A percentile compares a stretch with the other conserved stretches of the same genome.
Conservation (phyloP, 1,140 invertebrate species). For the Caenorhabditis brenneri region DNA sequence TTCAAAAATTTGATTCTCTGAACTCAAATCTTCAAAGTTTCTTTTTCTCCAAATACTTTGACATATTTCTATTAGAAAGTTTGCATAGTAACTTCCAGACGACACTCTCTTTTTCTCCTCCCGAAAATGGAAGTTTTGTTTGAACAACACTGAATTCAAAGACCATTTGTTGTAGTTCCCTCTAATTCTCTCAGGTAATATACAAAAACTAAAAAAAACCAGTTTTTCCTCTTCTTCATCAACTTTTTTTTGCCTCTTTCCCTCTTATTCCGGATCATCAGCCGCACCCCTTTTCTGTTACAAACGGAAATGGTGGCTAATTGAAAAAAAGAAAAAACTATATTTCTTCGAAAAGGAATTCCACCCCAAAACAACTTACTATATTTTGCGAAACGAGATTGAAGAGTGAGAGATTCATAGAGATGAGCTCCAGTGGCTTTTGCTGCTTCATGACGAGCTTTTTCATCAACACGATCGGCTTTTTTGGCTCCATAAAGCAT, state of each 20-base stretch:
- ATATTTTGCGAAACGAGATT: slow-evolving; percentile 56
- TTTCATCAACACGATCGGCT: slow-evolving; percentile 20
- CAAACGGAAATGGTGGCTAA: slow-evolving; percentile 42
- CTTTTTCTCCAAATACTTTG: not conserved
- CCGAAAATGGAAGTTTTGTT: slow-evolving; percentile 17
- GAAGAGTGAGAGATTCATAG: slow-evolving; percentile 63
- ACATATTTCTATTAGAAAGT: not conserved
- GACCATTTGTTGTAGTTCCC: slow-evolving; percentile 11
- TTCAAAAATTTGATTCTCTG: not conserved
- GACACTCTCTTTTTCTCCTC: not conserved
- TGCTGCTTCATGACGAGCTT: not conserved
- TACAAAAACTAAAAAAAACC: not conserved
- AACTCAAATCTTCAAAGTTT: not conserved
- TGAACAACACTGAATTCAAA: slow-evolving; percentile 4
- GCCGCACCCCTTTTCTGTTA: not conserved
- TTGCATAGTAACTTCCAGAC: slow-evolving; percentile 17
- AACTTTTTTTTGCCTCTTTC: not conserved
- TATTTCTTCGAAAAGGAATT: no score
- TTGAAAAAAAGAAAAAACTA: not conserved
- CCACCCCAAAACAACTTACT: slow-evolving; percentile 34
- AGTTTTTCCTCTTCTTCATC: not conserved
- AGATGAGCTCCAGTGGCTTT: slow-evolving; percentile 69
- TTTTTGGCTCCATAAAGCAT: not conserved
- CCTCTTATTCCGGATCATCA: slow-evolving; percentile 9
- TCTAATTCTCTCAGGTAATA: not conserved